Evolutionary conservation across 2,113 vertebrate species (phyloP), one percentile per base, ranked within the genome.

Genomic region (Percina caprodes): DNA sequence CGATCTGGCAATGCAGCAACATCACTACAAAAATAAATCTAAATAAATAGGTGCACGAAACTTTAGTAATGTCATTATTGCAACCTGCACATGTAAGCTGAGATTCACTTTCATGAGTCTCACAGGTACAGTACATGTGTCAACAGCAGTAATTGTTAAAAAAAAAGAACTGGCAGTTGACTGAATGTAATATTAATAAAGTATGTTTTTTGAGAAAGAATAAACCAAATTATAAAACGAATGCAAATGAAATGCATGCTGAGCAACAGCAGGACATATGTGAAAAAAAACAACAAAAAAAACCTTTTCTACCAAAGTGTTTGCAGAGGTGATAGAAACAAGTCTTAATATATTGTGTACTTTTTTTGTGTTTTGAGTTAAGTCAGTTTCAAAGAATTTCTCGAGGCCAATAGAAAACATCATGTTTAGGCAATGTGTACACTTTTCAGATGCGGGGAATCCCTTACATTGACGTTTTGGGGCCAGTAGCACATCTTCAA

Each of bases 401-500:
- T 62, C 16, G 8, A 9, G 14, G 66, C 48, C 39, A n/a, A 52
- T 56, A 0, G 0, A 39, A 67, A 78, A 79, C 39, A 49, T 46
- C 21, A 35, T 15, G 21, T 83, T n/a, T 62, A 74, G 56, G 74
- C 23, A 51, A 45, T 3, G 23, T 55, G 58, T 8, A 8, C 49
- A 39, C 52, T 69, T 24, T 21, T 51, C 24, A 67, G 51, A 68
- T 35, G 61, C 39, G 52, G 84, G 89, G 84, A 87, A 86, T 89
- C 85, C 81, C 75, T 79, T 30, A 15, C 65, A 58, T 78, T 74
- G 54, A 60, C 18, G n/a, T 82, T 79, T 83, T 5, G 14, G 77
- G 88, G 82, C 85, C 80, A 85, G 88, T 88, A 82, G 84, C 68
- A 83, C 79, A 85, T 51, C 49, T 83, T 74, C n/a, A 73, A 63